Conservation (phyloP, 2,113 vertebrate species). For the Vicugna pacos region DNA sequence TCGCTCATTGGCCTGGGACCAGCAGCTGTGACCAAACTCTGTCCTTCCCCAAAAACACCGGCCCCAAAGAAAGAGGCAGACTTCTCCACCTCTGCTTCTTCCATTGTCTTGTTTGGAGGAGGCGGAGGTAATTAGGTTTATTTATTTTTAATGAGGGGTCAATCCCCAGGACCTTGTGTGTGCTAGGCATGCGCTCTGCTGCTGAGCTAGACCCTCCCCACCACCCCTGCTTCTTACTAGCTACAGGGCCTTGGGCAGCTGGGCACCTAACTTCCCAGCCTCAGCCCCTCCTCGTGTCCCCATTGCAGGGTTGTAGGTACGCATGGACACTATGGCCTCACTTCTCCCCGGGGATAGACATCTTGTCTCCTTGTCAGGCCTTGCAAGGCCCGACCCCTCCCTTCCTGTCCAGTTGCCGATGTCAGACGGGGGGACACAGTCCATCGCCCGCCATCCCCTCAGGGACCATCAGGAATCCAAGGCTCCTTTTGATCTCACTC, state of each 20-base stretch:
- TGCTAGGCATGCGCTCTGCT: too few species aligned
- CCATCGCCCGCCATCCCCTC: background rate
- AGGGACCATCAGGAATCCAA: background rate
- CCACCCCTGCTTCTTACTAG: background rate
- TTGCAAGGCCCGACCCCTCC: background rate
- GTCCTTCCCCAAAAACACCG: too few species aligned
- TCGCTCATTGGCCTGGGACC: background rate
- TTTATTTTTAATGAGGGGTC: too few species aligned
- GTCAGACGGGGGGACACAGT: background rate
- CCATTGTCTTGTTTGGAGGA: too few species aligned
- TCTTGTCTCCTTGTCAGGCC: background rate
- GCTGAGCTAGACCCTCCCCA: too few species aligned
- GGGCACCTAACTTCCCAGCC: background rate
- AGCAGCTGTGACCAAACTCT: background rate
- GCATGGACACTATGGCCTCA: rapidly evolving
- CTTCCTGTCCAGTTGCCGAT: background rate
- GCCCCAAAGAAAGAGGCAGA: too few species aligned
- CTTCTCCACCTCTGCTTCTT: too few species aligned
- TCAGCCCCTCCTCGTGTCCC: background rate
- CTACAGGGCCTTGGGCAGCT: background rate
- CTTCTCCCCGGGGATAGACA: background rate
- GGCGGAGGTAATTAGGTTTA: too few species aligned
- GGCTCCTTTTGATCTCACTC: background rate
- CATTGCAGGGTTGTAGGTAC: too few species aligned
- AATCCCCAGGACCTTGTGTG: too few species aligned